Evolutionary conservation across 1,140 invertebrate genomes (phyloP).

Genomic region (Cardiocondyla obscurior): DNA sequence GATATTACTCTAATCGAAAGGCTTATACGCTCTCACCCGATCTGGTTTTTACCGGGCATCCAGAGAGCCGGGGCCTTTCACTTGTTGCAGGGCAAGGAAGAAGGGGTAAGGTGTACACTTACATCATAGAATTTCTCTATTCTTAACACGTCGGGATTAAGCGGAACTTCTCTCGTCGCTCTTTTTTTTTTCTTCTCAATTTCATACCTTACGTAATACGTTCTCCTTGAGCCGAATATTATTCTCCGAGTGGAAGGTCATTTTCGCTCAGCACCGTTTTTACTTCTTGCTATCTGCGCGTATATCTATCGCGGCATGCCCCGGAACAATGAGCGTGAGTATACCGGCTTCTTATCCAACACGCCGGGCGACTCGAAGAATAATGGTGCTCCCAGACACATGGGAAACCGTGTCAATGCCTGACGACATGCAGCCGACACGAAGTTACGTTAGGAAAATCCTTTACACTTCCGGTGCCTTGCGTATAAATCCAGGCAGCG

Average conservation of each 20-base stretch:
- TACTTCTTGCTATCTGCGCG: neutral
- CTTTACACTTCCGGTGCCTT: conserved; percentile 6
- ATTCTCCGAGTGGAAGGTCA: neutral
- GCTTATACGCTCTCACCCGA: conserved; percentile 94
- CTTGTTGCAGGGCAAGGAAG: conserved; percentile 95
- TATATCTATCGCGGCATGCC: neutral
- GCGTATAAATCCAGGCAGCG: neutral
- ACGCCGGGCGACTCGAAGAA: neutral
- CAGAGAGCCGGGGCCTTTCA: conserved; percentile 96
- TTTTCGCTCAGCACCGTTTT: conserved; percentile 20
- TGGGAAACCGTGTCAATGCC: conserved; percentile 59
- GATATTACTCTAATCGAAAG: conserved; percentile 94
- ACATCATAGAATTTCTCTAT: conserved; percentile 35
- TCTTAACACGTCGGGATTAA: neutral
- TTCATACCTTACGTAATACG: neutral
- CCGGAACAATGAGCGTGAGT: conserved; percentile 38
- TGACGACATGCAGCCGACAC: neutral
- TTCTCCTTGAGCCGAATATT: neutral
- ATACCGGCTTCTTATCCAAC: conserved; percentile 20
- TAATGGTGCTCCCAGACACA: neutral
- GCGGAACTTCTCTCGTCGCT: neutral
- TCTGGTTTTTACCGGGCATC: conserved; percentile 98
- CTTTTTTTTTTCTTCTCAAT: neutral
- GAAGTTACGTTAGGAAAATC: conserved; percentile 28
- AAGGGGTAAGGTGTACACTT: conserved; percentile 89